Evolutionary conservation across 2,113 vertebrate species (phyloP).

Genomic region (Protobothrops flavoviridis): DNA sequence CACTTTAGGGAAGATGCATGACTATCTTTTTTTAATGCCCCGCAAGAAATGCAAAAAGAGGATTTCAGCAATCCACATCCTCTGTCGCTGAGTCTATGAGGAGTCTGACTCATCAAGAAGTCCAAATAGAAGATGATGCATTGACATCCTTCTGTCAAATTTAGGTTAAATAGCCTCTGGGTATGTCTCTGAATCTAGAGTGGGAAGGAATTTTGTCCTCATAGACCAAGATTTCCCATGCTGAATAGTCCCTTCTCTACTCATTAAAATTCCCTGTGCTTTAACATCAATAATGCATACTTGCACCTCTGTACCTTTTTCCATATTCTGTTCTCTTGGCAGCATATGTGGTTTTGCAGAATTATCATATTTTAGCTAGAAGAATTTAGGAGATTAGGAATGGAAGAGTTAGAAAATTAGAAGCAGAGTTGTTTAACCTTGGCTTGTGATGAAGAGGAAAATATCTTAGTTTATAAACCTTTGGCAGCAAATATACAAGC

Average conservation of each 20-base stretch:
- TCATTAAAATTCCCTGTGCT: background rate
- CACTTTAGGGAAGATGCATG: background rate
- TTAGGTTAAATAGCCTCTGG: background rate
- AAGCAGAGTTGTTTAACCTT: too few species aligned
- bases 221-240: background rate
- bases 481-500: background rate
- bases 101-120: background rate
- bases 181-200: background rate
- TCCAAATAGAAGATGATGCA: background rate
- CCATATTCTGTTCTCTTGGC: background rate
- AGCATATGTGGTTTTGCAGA: background rate
- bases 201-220: background rate
- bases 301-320: background rate
- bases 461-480: background rate
- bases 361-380: background rate
- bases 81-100: background rate
- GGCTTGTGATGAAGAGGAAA: background rate
- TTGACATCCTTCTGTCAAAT: background rate
- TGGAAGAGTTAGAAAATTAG: background rate
- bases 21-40: background rate
- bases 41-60: too few species aligned
- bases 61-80: background rate
- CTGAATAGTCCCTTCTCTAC: background rate
- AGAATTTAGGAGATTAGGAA: background rate
- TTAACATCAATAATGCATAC: background rate